Conservation (phyloP, 2,888 invertebrate species). For the Dasypogon diadema region DNA sequence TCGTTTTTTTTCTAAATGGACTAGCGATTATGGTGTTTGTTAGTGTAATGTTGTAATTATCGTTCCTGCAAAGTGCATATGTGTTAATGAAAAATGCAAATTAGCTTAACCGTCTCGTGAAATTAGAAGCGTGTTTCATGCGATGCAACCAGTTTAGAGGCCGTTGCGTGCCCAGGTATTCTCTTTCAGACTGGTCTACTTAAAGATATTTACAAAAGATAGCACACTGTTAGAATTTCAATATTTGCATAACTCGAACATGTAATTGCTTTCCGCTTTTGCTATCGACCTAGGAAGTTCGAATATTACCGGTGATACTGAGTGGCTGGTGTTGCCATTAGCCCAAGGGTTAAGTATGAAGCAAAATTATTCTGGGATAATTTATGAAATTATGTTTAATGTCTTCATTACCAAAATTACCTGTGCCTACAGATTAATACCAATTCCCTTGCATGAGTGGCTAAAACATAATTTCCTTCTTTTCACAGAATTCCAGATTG, state of each 20-base stretch:
- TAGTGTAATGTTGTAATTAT: conserved; percentile 22
- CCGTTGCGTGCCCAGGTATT: conserved; percentile 53
- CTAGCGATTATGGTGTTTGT: conserved; percentile 5
- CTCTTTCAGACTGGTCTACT: conserved; percentile 17
- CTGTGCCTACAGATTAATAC: too few species aligned
- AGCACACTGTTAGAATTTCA: conserved; percentile 53
- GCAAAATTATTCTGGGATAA: too few species aligned
- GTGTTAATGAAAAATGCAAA: conserved; percentile 57
- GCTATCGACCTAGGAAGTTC: conserved; percentile 22
- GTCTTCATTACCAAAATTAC: too few species aligned
- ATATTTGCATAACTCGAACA: conserved; percentile 53
- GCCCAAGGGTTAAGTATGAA: too few species aligned
- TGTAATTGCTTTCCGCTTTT: conserved; percentile 39
- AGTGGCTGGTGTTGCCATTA: not conserved
- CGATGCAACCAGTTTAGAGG: conserved; percentile 53
- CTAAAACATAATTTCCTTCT: too few species aligned
- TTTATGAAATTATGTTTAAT: too few species aligned
- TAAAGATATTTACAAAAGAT: conserved; percentile 47
- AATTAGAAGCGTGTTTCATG: conserved; percentile 56
- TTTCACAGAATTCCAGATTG: too few species aligned
- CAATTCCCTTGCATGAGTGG: too few species aligned
- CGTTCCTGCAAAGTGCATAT: conserved; percentile 29
- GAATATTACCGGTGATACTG: conserved; percentile 1
- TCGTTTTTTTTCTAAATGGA: not conserved
- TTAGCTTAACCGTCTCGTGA: conserved; percentile 53